Percentiles rank a stretch among this genome's conserved stretches.
Conservation (phyloP, 64 coral and sea anemone species). For the Stylophora pistillata region DNA sequence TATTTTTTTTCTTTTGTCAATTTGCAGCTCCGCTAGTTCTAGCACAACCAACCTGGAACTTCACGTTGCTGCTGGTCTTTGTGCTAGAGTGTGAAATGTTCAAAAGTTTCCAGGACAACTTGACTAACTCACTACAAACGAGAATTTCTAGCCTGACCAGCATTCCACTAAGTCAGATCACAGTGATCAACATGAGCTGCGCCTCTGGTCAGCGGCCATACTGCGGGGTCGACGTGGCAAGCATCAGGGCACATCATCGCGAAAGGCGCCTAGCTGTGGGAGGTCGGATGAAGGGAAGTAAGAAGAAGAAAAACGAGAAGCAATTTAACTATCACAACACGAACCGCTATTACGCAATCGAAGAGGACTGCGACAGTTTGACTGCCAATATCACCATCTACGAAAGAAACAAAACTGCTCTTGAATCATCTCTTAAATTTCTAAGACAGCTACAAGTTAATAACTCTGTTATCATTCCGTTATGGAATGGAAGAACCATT, state of each 20-base stretch:
- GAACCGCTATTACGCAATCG: neutral
- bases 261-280: conserved; percentile 47
- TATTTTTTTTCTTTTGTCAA: too few species aligned
- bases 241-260: conserved; percentile 28
- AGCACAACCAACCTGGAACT: neutral
- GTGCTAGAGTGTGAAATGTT: neutral
- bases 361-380: conserved; percentile 29
- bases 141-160: neutral
- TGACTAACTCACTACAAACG: neutral
- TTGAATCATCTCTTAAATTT: conserved; percentile 30
- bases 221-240: conserved; percentile 66
- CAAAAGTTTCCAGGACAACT: neutral
- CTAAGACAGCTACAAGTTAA: conserved; percentile 31
- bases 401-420: neutral
- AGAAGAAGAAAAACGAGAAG: conserved; percentile 20
- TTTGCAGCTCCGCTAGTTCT: neutral
- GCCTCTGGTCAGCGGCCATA: conserved; percentile 42
- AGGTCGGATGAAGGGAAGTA: conserved; percentile 19
- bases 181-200: conserved; percentile 1
- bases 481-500: conserved; percentile 51
- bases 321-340: conserved; percentile 17
- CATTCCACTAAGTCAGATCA: neutral
- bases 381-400: conserved; percentile 22
- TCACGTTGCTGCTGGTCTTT: neutral
- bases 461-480: conserved; percentile 31